phyloP scores from a whole-genome alignment of 2,888 invertebrate genomes.

The Electrophaes corylata region DNA sequence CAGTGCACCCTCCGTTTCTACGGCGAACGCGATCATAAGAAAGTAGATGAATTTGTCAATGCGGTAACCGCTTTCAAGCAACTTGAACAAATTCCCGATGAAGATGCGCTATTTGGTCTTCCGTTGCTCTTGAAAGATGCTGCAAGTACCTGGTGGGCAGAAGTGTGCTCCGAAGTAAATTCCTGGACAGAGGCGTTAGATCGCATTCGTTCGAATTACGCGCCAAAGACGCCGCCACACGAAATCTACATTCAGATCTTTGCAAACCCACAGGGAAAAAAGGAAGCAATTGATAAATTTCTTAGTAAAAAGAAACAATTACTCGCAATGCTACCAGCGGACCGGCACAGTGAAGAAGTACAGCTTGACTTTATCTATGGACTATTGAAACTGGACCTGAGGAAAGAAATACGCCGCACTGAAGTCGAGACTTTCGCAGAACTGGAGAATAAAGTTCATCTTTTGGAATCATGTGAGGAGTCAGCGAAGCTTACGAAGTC shows the following conservation, averaged over 20 bases:
- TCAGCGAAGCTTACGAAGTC: constrained; percentile 1
- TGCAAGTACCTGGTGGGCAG: constrained; percentile 14
- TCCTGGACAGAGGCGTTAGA: constrained; percentile 16
- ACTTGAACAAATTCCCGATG: constrained; percentile 13
- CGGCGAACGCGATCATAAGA: constrained; percentile 5
- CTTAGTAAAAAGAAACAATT: constrained; percentile 1
- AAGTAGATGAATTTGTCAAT: constrained; percentile 12
- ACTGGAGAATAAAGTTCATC: constrained; percentile 1
- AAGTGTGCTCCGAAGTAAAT: constrained; percentile 9
- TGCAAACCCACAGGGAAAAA: neutral
- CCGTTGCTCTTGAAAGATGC: constrained; percentile 13
- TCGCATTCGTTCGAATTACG: constrained; percentile 3
- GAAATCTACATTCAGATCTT: constrained; percentile 11
- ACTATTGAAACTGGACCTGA: constrained; percentile 5
- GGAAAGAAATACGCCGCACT: neutral
- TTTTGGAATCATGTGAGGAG: neutral
- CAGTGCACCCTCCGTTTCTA: constrained; percentile 9
- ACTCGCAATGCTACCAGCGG: constrained; percentile 8
- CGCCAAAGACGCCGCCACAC: constrained; percentile 3
- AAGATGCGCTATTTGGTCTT: constrained; percentile 17
- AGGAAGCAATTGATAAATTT: constrained; percentile 5
- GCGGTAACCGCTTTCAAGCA: constrained; percentile 15
- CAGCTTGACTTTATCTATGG: constrained; percentile 17
- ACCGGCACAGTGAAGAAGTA: constrained; percentile 12
- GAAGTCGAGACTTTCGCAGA: constrained; percentile 6